Evolutionary conservation across 2,113 vertebrate species (phyloP), one percentile per base, ranked within the genome.

Genomic region (Myotis brandtii): DNA sequence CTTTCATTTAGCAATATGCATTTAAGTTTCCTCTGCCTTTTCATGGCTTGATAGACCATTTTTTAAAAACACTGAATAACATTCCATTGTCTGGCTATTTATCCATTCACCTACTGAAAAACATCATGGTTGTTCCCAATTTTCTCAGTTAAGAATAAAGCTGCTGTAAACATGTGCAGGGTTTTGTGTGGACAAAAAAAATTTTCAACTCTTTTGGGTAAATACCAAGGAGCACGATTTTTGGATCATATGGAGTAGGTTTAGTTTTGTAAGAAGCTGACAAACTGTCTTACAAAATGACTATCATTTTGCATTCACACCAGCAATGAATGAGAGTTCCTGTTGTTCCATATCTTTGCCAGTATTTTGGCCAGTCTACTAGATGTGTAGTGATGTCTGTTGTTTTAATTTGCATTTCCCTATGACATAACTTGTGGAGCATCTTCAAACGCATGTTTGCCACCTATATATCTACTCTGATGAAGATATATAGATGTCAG

Each of bases 201-300:
- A 21, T 69, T 90, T 90, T 80, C 50, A 80, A 90, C 62, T 69
- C 27, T 30, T 80, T 32, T 67, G 27, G 27, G 46, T 43, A 77
- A 46, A 77, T 52, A 54, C 12, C 81, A 85, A 79, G 50, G 13
- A 76, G 50, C 40, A 62, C 20, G 0, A 34, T 18, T 64, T 46
- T 21, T 48, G 25, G 43, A 34, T 34, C 9, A 21, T 70, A 81
- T 14, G 8, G 25, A 81, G 25, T 52, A 82, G 32, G 5, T 52
- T 75, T 52, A 62, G 14, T 94, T 82, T 66, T 89, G 27, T 66
- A 66, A 82, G n/a, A 80, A 93, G 73, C n/a, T 40, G n/a, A n/a
- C 66, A 70, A 30, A 82, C 16, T 30, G 25, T 62, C 54, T 43
- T 30, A 37, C 79, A 82, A 43, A 43, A 40, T 43, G 54, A 37